Base-by-base conservation (phyloP, 2,888 invertebrate genomes). In the Agonopterix arenella region DNA sequence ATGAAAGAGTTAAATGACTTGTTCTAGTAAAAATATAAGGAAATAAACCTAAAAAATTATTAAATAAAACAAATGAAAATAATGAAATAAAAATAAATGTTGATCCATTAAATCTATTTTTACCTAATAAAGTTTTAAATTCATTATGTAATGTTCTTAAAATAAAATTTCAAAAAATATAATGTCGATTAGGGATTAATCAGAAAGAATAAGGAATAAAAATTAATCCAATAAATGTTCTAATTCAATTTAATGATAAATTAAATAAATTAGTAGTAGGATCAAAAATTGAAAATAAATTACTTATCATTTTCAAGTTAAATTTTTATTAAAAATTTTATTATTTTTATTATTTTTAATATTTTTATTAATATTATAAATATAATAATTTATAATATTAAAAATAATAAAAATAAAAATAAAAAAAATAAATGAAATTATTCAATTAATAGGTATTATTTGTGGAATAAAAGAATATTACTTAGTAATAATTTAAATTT, bases 1-100 rank as follows among this genome's bases (percentile, higher is more conserved):
- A 56, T 0, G 92, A 91, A 66, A 93, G 59, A 8, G 76, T 76
- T 84, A 93, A 68, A 72, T 94, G 93, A 1, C 93, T 92, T 54
- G 93, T 91, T 60, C 90, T 88, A 36, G 93, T 93, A 80, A 94
- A 94, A 81, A 93, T 92, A 84, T 93, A 94, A 0, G 94, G 92
- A 2, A 93, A 91, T 84, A 94, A 69, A 0, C 93, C 93, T 85
- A 93, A 70, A 64, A 93, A 91, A 86, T 93, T 94, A 89, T 92
- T 93, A 74, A 92, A 84, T 77, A 93, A 61, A 77, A 93, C 85
- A 70, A 92, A 80, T 43, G 80, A 69, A 75, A 93, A 92, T 73
- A 92, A 65, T 1, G 89, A 80, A 62, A 90, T 84, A 78, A 92
- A 91, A 68, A 91, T 88, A 62, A 91, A 80, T 28, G 90, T 84